phyloP scores from a whole-genome alignment of 2,888 invertebrate genomes.

The Octonoba sinensis region DNA sequence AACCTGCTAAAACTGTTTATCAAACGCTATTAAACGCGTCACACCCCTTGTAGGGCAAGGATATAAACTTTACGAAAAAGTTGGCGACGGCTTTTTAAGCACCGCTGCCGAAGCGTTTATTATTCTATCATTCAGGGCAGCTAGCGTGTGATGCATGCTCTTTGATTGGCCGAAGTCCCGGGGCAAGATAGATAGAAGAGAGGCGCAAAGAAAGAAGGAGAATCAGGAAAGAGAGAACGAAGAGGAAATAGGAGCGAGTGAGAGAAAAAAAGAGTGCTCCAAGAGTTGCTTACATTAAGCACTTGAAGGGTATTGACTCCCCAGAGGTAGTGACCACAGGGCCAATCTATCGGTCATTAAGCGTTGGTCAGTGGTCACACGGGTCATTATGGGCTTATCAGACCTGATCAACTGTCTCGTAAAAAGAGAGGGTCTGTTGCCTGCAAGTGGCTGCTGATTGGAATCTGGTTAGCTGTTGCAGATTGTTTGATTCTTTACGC shows the following conservation, averaged over 20 bases:
- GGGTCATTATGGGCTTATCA: conserved; percentile 64
- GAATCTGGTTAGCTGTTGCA: conserved; percentile 52
- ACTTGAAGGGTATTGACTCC: conserved; percentile 55
- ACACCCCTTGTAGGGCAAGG: conserved; percentile 21
- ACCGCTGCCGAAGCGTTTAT: conserved; percentile 27
- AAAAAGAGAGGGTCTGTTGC: conserved; percentile 29
- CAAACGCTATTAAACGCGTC: conserved; percentile 53
- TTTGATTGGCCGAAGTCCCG: conserved; percentile 32
- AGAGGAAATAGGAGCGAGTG: neutral
- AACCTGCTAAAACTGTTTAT: conserved; percentile 39
- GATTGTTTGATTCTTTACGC: conserved; percentile 55
- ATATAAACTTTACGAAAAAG: conserved; percentile 60
- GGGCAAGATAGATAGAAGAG: conserved; percentile 31
- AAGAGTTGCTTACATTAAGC: conserved; percentile 62
- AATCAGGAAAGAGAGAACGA: neutral
- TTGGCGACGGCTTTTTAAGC: conserved; percentile 31
- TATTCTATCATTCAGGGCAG: conserved; percentile 37
- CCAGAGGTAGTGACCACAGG: conserved; percentile 61
- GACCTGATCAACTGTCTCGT: conserved; percentile 60
- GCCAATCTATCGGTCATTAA: conserved; percentile 61
- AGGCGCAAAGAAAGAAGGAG: conserved; percentile 15
- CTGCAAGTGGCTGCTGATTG: conserved; percentile 51
- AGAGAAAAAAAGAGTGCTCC: conserved; percentile 20
- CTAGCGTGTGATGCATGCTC: conserved; percentile 7
- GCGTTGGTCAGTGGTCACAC: conserved; percentile 49